Conservation (phyloP, 2,113 vertebrate genomes). For the Phainopepla nitens region DNA sequence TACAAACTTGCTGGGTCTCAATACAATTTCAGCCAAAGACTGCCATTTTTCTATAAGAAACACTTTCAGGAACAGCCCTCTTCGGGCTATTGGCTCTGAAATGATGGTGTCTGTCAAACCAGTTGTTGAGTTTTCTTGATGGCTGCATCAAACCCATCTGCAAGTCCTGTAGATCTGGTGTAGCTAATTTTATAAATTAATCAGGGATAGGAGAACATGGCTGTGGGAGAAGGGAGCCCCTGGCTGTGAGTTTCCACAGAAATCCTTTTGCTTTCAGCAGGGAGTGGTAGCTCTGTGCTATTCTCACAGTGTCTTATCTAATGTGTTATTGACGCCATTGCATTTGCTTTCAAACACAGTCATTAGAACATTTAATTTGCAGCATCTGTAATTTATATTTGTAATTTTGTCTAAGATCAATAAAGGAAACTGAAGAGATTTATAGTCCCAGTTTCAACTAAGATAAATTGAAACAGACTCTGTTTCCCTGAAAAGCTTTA, state of each 20-base stretch:
- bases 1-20: background rate
- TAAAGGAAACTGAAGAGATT: conserved; percentile 56
- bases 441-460: conserved; percentile 55
- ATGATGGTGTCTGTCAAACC: background rate
- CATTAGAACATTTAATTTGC: conserved; percentile 69
- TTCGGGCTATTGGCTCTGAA: background rate
- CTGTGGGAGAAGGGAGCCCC: background rate
- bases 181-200: background rate
- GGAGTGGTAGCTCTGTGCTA: background rate
- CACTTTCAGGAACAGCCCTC: background rate
- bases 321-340: background rate
- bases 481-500: conserved; percentile 32
- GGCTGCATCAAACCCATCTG: background rate
- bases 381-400: conserved; percentile 67
- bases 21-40: background rate
- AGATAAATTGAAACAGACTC: conserved; percentile 48
- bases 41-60: background rate
- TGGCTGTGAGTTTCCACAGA: background rate
- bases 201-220: background rate
- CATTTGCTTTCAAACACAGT: conserved; percentile 57
- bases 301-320: conserved; percentile 11
- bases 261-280: background rate
- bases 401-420: conserved; percentile 65
- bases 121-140: background rate
- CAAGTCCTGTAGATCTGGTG: background rate